phyloP scores from a whole-genome alignment of 2,113 vertebrate genomes.

The Gobius niger region DNA sequence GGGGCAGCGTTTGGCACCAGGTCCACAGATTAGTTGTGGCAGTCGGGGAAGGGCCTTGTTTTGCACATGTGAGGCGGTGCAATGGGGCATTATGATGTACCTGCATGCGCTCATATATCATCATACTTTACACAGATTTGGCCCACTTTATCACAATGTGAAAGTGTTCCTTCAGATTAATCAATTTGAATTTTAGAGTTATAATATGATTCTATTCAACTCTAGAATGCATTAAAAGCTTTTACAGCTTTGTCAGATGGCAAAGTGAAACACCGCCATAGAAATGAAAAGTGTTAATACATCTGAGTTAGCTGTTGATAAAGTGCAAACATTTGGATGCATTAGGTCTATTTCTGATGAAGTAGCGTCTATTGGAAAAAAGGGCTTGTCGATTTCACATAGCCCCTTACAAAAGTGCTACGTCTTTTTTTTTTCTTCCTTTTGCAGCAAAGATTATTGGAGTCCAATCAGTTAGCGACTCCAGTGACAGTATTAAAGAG shows the following conservation, averaged over 20 bases:
- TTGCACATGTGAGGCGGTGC: conserved; percentile 13
- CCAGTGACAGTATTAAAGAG: background rate
- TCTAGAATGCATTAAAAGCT: no score
- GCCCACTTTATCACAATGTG: background rate
- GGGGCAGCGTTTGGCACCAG: conserved; percentile 40
- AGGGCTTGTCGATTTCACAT: no score
- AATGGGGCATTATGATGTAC: conserved; percentile 8
- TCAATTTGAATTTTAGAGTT: background rate
- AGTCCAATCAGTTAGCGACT: background rate
- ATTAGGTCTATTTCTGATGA: no score
- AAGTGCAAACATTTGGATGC: no score
- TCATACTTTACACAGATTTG: background rate
- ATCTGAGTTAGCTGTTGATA: no score
- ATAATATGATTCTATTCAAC: background rate
- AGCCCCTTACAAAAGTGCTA: no score
- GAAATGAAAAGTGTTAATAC: no score
- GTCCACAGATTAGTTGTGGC: conserved; percentile 42
- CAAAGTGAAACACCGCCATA: no score
- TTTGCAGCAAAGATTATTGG: background rate
- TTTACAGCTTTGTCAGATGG: no score
- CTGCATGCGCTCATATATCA: conserved; percentile 1
- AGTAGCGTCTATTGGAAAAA: no score
- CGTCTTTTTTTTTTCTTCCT: background rate
- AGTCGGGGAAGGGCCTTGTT: conserved; percentile 28
- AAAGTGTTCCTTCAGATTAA: background rate